Conservation (phyloP, 1,140 invertebrate genomes). For the Drosophila ananassae region DNA sequence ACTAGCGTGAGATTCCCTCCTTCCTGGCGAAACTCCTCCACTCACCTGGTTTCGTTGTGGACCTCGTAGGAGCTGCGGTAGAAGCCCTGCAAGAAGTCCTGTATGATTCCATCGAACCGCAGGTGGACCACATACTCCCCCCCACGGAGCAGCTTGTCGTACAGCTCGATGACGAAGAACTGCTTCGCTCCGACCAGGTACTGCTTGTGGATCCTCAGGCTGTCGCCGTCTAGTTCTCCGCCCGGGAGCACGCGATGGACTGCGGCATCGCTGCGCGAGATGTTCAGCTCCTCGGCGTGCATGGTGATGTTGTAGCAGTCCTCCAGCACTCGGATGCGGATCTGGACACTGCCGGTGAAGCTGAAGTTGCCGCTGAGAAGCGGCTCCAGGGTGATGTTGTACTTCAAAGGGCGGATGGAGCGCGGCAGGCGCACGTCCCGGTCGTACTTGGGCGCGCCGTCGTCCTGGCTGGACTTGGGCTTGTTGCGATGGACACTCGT, state of each 20-base stretch:
- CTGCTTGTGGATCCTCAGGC: slow-evolving; percentile 85
- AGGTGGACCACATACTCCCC: slow-evolving; percentile 88
- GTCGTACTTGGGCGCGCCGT: slow-evolving; percentile 65
- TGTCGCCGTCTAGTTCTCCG: slow-evolving; percentile 38
- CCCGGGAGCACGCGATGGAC: slow-evolving; percentile 69
- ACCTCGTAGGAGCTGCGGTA: slow-evolving; percentile 93
- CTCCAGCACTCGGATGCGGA: slow-evolving; percentile 87
- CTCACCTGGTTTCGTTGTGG: slow-evolving; percentile 88
- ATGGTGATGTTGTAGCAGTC: slow-evolving; percentile 90
- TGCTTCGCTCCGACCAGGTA: slow-evolving; percentile 86
- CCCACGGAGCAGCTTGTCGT: slow-evolving; percentile 86
- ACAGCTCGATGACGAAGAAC: slow-evolving; percentile 89
- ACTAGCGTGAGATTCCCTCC: neutral
- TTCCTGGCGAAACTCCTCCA: neutral
- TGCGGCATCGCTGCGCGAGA: slow-evolving; percentile 85
- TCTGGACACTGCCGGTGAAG: slow-evolving; percentile 89
- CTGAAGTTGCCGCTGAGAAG: slow-evolving; percentile 91
- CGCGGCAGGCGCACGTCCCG: slow-evolving; percentile 88
- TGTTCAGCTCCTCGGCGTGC: slow-evolving; percentile 89
- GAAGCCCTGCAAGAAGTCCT: slow-evolving; percentile 92
- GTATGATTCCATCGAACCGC: slow-evolving; percentile 89
- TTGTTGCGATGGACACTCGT: slow-evolving; percentile 84
- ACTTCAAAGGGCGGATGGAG: slow-evolving; percentile 88
- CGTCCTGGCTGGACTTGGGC: slow-evolving; percentile 52
- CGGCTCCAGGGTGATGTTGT: slow-evolving; percentile 89